Evolutionary conservation across 2,113 vertebrate species (phyloP).

Genomic region (Tichodroma muraria): DNA sequence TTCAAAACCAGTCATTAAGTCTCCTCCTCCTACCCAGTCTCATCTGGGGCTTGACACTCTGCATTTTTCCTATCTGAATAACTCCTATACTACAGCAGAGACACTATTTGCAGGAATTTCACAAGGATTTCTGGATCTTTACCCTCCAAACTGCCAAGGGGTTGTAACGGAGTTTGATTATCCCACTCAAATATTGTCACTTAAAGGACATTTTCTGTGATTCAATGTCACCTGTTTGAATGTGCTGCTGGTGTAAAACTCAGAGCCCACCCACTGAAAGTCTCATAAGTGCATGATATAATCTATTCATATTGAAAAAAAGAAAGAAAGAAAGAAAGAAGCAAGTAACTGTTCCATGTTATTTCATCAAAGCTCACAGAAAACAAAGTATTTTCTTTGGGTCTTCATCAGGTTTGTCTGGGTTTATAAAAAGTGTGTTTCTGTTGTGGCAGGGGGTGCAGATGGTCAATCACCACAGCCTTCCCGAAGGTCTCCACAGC

Average conservation of each 20-base stretch:
- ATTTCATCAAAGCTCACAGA: neutral
- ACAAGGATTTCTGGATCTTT: neutral
- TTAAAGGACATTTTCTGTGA: neutral
- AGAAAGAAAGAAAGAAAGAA: neutral
- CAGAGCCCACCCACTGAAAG: neutral
- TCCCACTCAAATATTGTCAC: neutral
- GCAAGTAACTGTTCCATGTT: neutral
- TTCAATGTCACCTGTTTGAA: neutral
- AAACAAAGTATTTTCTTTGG: neutral
- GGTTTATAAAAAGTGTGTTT: neutral
- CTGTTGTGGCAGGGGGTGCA: too few relatives aligned
- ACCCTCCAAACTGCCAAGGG: neutral
- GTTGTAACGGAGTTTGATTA: neutral
- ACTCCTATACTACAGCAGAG: neutral
- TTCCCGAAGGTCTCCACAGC: too few relatives aligned
- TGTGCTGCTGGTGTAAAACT: neutral
- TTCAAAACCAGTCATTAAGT: neutral
- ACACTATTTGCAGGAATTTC: neutral
- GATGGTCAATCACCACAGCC: too few relatives aligned
- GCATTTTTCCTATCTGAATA: neutral
- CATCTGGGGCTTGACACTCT: neutral
- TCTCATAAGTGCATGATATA: neutral
- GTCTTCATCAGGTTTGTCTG: neutral
- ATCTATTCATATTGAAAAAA: neutral
- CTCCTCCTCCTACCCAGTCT: neutral